Evolutionary conservation across 2,113 vertebrate species (phyloP).

Genomic region (Perognathus longimembris): DNA sequence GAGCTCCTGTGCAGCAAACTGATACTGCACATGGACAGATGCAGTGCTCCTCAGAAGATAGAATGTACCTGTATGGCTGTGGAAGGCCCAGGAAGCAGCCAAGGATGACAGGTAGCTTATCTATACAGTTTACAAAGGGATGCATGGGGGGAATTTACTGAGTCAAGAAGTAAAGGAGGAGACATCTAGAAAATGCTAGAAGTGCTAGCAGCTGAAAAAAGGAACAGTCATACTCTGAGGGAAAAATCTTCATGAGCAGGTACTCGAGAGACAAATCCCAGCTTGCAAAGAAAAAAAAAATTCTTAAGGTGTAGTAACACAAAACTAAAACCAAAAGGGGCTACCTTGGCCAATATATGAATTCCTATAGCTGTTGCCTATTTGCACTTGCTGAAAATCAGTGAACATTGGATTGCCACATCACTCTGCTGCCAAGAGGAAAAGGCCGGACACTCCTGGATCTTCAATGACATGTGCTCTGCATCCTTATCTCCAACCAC

Average conservation of each 20-base stretch:
- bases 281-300: not conserved
- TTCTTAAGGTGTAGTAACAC: not conserved
- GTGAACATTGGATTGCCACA: not conserved
- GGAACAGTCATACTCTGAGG: not conserved
- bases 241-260: not conserved
- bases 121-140: not conserved
- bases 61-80: not conserved
- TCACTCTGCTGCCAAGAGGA: not conserved
- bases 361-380: not conserved
- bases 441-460: not conserved
- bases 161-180: not conserved
- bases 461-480: not conserved
- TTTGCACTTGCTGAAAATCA: not conserved
- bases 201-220: not conserved
- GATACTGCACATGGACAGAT: not conserved
- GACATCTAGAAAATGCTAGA: not conserved
- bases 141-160: not conserved
- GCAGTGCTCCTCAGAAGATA: not conserved
- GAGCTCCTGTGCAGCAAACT: not conserved
- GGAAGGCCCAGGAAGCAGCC: not conserved
- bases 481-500: not conserved
- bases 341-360: not conserved
- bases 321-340: not conserved
- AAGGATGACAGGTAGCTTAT: not conserved
- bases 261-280: not conserved